Conservation (phyloP, 1,140 invertebrate genomes). For the Aphidius gifuensis region DNA sequence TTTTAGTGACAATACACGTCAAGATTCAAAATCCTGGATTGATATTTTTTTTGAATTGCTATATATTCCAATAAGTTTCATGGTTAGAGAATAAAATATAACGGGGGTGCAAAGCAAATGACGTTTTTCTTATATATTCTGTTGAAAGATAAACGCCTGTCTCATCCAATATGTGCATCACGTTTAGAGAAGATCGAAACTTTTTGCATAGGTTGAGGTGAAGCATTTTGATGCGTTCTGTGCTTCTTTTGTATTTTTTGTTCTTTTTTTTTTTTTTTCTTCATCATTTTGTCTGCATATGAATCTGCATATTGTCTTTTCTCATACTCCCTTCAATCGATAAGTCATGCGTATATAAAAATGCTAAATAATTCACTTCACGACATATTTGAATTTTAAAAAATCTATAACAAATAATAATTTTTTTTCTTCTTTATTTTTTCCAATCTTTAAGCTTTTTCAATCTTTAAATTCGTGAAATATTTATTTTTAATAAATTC, state of each 20-base stretch:
- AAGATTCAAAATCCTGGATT: neutral
- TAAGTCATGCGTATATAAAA: conserved; percentile 20
- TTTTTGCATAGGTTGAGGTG: conserved; percentile 17
- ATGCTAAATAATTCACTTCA: conserved; percentile 13
- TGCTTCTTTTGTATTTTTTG: conserved; percentile 16
- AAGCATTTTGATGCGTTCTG: conserved; percentile 19
- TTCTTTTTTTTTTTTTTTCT: neutral
- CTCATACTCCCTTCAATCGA: conserved; percentile 12
- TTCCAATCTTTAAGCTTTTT: neutral
- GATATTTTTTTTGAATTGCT: too few relatives aligned
- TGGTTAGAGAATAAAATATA: conserved; percentile 15
- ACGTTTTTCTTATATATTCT: conserved; percentile 9
- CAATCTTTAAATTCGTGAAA: neutral
- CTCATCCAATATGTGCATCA: conserved; percentile 30
- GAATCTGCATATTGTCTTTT: neutral
- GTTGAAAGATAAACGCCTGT: conserved; percentile 23
- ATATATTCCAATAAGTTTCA: neutral
- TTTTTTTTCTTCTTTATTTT: neutral
- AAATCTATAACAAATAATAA: conserved; percentile 5
- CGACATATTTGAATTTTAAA: neutral
- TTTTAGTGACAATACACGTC: conserved; percentile 4
- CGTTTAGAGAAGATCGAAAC: conserved; percentile 28
- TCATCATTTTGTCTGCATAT: neutral
- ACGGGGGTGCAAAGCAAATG: conserved; percentile 14
- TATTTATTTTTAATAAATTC: neutral